These are phyloP conservation scores for Kryphioiulus occultus DNA, from an alignment of 2,888 invertebrate species.

Conservation along the genomic window DNA sequence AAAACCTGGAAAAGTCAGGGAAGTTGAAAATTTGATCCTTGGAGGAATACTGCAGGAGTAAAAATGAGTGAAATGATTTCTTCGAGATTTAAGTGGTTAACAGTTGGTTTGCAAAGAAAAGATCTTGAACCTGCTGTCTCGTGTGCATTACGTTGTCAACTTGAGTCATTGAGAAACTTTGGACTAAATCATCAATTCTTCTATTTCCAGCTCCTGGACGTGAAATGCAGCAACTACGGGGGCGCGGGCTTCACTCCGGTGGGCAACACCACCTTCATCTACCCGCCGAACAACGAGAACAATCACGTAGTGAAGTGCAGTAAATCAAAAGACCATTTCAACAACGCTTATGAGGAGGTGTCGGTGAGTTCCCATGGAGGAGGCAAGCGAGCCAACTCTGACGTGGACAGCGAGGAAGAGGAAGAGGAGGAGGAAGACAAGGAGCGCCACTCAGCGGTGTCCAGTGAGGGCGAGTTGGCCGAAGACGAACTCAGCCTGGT, in stretches of 20 bases:
- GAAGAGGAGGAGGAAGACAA: conserved; percentile 47
- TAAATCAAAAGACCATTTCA: conserved; percentile 55
- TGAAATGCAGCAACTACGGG: conserved; percentile 57
- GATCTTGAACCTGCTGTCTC: too few species aligned
- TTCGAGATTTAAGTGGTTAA: too few species aligned
- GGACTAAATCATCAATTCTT: too few species aligned
- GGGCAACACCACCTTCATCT: conserved; percentile 55
- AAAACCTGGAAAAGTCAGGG: too few species aligned
- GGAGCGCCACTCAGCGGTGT: conserved; percentile 53
- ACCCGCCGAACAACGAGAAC: conserved; percentile 49
- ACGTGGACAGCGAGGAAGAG: conserved; percentile 55
- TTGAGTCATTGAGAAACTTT: too few species aligned
- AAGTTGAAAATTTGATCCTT: too few species aligned
- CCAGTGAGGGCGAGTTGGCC: conserved; percentile 57
- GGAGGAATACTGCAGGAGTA: too few species aligned
- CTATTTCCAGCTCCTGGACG: conserved; percentile 55
- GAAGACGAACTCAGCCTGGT: conserved; percentile 57
- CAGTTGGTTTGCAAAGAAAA: too few species aligned
- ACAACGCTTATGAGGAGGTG: conserved; percentile 57
- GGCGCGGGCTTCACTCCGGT: conserved; percentile 55
- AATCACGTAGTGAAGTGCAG: conserved; percentile 45
- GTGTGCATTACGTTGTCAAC: too few species aligned
- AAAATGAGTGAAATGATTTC: too few species aligned
- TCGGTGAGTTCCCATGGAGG: conserved; percentile 56
- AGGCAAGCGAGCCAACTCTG: conserved; percentile 53